Evolutionary conservation across 1,140 invertebrate species (phyloP).

Genomic region (Teleogryllus occipitalis): DNA sequence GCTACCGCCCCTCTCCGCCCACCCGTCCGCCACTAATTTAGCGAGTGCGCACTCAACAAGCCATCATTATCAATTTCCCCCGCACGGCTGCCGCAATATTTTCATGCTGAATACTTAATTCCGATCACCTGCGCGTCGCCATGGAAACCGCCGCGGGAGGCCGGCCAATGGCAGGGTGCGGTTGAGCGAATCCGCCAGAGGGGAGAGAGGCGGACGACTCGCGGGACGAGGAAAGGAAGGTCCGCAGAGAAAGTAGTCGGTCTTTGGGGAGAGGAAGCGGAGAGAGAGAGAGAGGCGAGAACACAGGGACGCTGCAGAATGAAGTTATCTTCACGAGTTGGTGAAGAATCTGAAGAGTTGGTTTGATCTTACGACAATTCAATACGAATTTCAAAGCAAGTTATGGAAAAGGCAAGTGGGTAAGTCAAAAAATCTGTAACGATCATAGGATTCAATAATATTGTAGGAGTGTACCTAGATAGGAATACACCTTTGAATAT

Average conservation of each 20-base stretch:
- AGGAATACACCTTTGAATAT: too few species aligned
- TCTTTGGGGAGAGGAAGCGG: not conserved
- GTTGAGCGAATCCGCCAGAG: not conserved
- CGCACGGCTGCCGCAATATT: not conserved
- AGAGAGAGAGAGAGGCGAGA: too few species aligned
- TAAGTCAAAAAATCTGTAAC: too few species aligned
- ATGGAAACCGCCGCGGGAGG: not conserved
- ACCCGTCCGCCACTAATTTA: not conserved
- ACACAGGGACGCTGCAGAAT: too few species aligned
- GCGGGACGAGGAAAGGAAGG: not conserved
- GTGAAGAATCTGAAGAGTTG: too few species aligned
- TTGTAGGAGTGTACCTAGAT: too few species aligned
- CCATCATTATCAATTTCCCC: constrained; percentile 4
- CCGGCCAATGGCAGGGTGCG: not conserved
- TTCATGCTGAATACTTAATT: constrained; percentile 1
- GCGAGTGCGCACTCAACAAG: not conserved
- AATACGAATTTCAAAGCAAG: too few species aligned
- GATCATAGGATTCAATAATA: too few species aligned
- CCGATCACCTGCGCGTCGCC: not conserved
- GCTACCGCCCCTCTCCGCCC: too few species aligned
- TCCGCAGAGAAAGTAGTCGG: not conserved
- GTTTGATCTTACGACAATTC: too few species aligned
- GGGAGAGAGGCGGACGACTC: not conserved
- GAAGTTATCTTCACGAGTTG: too few species aligned
- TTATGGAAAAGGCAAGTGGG: too few species aligned